Percentiles rank a stretch among this genome's conserved stretches.
Conservation (phyloP, 2,113 vertebrate species). For the Macaca nemestrina region DNA sequence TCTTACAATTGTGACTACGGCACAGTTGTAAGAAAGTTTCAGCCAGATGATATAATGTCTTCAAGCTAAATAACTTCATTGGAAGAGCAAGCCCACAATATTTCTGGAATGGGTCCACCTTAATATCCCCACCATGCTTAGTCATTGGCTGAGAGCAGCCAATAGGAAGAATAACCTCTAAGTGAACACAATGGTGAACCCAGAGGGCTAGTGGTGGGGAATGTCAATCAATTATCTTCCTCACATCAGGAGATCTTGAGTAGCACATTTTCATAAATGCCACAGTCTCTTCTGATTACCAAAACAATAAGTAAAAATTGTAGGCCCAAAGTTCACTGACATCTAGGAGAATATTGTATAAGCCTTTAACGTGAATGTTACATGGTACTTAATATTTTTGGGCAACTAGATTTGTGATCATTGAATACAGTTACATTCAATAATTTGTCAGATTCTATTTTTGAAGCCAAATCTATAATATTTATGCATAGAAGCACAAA, state of each 20-base stretch:
- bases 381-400: not conserved
- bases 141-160: not conserved
- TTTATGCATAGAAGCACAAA: not conserved
- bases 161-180: not conserved
- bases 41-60: not conserved
- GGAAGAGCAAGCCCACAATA: not conserved
- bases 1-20: not conserved
- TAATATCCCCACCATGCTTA: not conserved
- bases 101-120: not conserved
- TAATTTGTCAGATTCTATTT: not conserved
- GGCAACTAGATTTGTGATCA: not conserved
- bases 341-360: not conserved
- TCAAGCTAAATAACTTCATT: not conserved
- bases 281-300: not conserved
- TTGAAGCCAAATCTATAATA: not conserved
- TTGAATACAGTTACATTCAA: not conserved
- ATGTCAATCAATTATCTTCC: not conserved
- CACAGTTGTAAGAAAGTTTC: not conserved
- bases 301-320: not conserved
- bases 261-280: not conserved
- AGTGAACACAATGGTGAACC: not conserved
- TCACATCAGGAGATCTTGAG: not conserved
- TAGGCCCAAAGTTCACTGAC: not conserved
- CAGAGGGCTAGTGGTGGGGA: not conserved
- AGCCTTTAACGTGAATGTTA: not conserved